These are phyloP conservation scores for Tigriopus californicus DNA, from an alignment of 2,888 invertebrate species.

Conservation along the genomic window DNA sequence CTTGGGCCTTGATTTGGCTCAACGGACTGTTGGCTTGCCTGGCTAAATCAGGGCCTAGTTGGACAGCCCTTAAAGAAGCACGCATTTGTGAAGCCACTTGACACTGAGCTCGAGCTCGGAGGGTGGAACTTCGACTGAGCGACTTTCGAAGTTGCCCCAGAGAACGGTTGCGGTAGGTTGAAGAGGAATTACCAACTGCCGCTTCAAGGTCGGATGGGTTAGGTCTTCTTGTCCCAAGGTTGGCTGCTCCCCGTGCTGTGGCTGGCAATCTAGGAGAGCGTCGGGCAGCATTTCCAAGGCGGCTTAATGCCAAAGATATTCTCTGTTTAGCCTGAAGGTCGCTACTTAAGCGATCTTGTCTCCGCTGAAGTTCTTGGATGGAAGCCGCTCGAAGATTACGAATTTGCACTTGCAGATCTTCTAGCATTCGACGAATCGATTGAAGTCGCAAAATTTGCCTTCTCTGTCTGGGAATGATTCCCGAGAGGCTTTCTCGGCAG, in stretches of 20 bases:
- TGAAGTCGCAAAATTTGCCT: constrained; percentile 30
- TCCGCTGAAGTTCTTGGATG: not conserved
- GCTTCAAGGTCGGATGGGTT: not conserved
- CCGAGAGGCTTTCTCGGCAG: constrained; percentile 23
- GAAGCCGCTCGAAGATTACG: constrained; percentile 31
- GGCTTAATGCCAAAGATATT: not conserved
- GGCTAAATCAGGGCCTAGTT: constrained; percentile 12
- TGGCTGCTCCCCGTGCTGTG: not conserved
- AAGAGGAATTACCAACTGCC: not conserved
- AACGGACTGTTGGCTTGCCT: constrained; percentile 1
- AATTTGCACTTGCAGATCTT: constrained; percentile 41
- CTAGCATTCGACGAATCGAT: constrained; percentile 42
- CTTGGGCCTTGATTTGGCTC: not conserved
- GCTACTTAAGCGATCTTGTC: not conserved
- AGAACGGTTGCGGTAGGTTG: not conserved
- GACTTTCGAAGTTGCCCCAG: not conserved
- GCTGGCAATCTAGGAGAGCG: not conserved
- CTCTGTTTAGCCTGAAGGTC: no score
- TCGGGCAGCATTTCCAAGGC: not conserved
- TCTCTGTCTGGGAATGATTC: constrained; percentile 12
- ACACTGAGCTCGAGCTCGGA: not conserved
- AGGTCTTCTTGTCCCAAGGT: not conserved
- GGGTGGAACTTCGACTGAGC: not conserved
- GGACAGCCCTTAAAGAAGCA: constrained; percentile 12
- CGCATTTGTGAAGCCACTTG: constrained; percentile 5